These are phyloP conservation scores for Andrena chrysosceles DNA, from an alignment of 2,888 invertebrate genomes.

Conservation along the genomic window DNA sequence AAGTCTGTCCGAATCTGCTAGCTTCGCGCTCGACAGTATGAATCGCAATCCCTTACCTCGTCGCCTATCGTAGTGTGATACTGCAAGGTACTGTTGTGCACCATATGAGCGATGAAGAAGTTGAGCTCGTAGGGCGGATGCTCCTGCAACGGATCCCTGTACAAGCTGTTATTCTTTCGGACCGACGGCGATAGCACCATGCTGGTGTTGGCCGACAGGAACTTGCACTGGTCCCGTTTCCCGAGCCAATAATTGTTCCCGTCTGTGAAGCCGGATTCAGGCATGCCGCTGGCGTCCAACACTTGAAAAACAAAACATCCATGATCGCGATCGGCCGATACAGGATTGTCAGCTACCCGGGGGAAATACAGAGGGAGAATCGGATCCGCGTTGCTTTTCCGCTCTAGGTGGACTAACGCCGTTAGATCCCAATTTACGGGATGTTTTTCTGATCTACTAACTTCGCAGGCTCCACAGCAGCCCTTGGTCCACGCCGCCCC, in stretches of 20 bases:
- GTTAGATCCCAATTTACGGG: not conserved
- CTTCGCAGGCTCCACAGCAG: slow-evolving; percentile 86
- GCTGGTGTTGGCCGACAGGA: slow-evolving; percentile 78
- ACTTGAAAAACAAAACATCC: slow-evolving; percentile 78
- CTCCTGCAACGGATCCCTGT: slow-evolving; percentile 78
- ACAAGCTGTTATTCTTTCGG: slow-evolving; percentile 75
- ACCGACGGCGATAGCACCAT: slow-evolving; percentile 75
- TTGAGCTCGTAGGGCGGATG: slow-evolving; percentile 83
- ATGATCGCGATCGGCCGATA: not conserved
- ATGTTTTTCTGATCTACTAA: slow-evolving; percentile 75
- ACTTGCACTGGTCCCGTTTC: slow-evolving; percentile 85
- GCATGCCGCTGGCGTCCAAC: slow-evolving; percentile 87
- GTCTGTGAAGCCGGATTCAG: slow-evolving; percentile 86
- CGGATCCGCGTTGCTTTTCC: not conserved
- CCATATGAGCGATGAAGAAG: slow-evolving; percentile 83
- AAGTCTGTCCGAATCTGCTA: too few species aligned
- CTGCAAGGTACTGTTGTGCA: slow-evolving; percentile 85
- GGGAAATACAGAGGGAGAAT: not conserved
- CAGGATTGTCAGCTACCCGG: too few species aligned
- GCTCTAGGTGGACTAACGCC: not conserved
- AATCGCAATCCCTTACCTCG: slow-evolving; percentile 80
- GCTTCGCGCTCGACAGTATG: too few species aligned
- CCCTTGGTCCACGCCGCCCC: slow-evolving; percentile 83
- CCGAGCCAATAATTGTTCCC: slow-evolving; percentile 88
- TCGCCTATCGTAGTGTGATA: slow-evolving; percentile 82